These are phyloP conservation scores for Clarias batrachus DNA, from an alignment of 2,113 vertebrate genomes.

Conservation along the genomic window DNA sequence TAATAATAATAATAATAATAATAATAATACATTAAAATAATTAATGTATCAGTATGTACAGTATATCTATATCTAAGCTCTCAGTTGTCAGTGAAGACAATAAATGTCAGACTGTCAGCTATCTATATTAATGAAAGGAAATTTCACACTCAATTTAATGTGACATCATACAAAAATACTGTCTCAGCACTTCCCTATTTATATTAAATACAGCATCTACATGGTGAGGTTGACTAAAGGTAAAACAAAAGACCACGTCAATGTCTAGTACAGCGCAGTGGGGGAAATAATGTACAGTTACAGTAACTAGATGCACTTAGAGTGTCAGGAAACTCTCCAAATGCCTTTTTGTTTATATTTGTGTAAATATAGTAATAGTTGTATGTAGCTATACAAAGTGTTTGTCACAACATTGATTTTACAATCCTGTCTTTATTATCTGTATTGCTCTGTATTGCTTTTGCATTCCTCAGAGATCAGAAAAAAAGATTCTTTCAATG, in stretches of 20 bases:
- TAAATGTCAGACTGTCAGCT: neutral
- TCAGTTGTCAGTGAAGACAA: neutral
- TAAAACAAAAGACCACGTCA: neutral
- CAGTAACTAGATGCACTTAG: neutral
- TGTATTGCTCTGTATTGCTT: neutral
- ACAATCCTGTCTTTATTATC: neutral
- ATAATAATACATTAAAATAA: neutral
- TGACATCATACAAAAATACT: neutral
- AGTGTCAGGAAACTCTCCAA: neutral
- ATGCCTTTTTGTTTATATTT: neutral
- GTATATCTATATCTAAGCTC: neutral
- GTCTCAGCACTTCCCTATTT: neutral
- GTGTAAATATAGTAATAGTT: neutral
- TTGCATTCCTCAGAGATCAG: neutral
- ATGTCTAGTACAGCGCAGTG: neutral
- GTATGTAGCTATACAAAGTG: neutral
- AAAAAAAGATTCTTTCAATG: neutral
- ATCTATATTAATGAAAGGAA: neutral
- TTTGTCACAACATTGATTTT: neutral
- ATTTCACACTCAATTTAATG: neutral
- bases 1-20: no score
- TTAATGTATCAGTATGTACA: neutral
- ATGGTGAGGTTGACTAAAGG: neutral
- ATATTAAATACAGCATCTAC: neutral
- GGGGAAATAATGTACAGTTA: neutral